phyloP scores from a whole-genome alignment of 30 jellyfish, hydroid and myxozoan species.

The Cassiopea andromeda region DNA sequence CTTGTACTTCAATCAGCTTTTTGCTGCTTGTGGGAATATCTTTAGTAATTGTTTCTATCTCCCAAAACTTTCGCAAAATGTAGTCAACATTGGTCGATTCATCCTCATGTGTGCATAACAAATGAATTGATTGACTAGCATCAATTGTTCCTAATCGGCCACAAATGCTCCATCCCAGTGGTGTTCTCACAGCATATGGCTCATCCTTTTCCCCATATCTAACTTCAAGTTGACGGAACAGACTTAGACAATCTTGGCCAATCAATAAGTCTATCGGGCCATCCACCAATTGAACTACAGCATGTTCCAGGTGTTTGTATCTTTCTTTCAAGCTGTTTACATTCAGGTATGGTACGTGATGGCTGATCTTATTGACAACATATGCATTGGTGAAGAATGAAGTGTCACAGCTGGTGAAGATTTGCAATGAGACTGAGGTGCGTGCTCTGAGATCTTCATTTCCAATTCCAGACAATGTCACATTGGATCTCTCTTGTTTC shows the following conservation, averaged over 20 bases:
- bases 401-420: slow-evolving; percentile 35
- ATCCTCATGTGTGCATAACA: slow-evolving; percentile 11
- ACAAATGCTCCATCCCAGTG: slow-evolving; percentile 41
- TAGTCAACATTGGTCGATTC: slow-evolving; percentile 8
- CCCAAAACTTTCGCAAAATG: slow-evolving; percentile 35
- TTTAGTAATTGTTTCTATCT: slow-evolving; percentile 30
- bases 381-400: neutral
- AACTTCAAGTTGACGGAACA: slow-evolving; percentile 33
- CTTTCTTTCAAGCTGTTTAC: slow-evolving; percentile 12
- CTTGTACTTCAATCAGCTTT: slow-evolving; percentile 24
- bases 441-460: no score
- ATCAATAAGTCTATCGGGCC: slow-evolving; percentile 29
- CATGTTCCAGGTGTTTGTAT: slow-evolving; percentile 15
- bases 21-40: slow-evolving; percentile 29
- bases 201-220: slow-evolving; percentile 22
- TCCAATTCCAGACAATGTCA: no score
- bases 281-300: slow-evolving; percentile 18
- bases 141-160: slow-evolving; percentile 22
- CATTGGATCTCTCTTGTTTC: no score
- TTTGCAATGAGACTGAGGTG: slow-evolving; percentile 8
- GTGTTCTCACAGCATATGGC: slow-evolving; percentile 34
- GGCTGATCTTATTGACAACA: slow-evolving; percentile 21
- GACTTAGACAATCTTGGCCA: slow-evolving; percentile 46
- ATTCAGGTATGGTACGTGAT: slow-evolving; percentile 14
- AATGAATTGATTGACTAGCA: slow-evolving; percentile 7